Evolutionary conservation across 2,113 vertebrate genomes (phyloP).

Genomic region (Neodontobutis hainanensis): DNA sequence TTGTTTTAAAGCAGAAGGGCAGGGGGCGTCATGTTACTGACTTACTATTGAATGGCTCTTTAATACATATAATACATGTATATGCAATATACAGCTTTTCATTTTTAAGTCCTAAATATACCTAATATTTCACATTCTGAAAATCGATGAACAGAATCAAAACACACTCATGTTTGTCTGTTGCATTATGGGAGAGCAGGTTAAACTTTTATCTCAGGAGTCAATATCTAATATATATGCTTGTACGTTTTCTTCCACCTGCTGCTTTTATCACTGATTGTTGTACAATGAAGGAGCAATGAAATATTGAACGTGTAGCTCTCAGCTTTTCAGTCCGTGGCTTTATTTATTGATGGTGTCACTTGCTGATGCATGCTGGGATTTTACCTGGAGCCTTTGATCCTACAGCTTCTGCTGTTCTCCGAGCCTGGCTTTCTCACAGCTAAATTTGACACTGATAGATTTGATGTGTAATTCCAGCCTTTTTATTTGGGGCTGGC

Average conservation of each 20-base stretch:
- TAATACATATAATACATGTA: no score
- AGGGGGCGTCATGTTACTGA: no score
- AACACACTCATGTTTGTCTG: background rate
- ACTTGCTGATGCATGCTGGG: constrained; percentile 2
- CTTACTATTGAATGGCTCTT: no score
- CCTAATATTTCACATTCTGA: no score
- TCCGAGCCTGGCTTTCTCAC: background rate
- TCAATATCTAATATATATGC: background rate
- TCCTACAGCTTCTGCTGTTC: constrained; percentile 12
- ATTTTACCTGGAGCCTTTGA: background rate
- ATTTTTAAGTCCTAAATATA: no score
- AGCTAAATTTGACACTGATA: constrained; percentile 21
- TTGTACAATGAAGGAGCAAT: background rate
- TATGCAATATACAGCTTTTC: no score
- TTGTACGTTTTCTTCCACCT: constrained; percentile 9
- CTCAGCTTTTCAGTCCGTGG: constrained; percentile 4
- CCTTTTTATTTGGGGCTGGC: constrained; percentile 10
- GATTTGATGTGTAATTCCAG: constrained; percentile 31
- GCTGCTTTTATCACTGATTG: background rate
- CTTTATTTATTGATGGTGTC: constrained; percentile 22
- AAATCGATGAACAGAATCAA: no score
- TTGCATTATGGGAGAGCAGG: background rate
- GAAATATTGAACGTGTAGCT: constrained; percentile 14
- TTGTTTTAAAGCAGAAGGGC: no score
- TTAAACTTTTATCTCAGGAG: background rate